Evolutionary conservation across 2,888 invertebrate genomes (phyloP), one percentile per base, ranked within the genome.

Genomic region (Iphiclides podalirius): DNA sequence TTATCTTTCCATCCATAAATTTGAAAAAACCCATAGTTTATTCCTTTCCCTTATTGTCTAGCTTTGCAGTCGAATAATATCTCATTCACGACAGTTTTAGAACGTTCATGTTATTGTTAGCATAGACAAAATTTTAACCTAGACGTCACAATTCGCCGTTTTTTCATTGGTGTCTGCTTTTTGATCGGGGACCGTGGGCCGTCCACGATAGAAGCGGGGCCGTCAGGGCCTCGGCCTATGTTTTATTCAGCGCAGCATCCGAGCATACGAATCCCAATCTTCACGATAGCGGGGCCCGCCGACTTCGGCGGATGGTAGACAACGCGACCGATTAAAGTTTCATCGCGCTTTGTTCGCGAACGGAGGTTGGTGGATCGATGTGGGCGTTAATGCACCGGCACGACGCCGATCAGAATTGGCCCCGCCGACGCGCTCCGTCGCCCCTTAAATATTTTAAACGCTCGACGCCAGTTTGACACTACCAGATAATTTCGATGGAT

Each of bases 301-400:
- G 75, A 75, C 75, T 79, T 78, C 75, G 65, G 64, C 70, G 11
- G 70, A 72, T 67, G 69, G 72, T 71, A 78, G 79, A 79, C 78
- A 72, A 74, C 73, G 72, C 73, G 73, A 75, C 76, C 81, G 79
- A 86, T 87, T 86, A 87, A 86, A 87, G 79, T 85, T 87, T 87
- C 84, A 87, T 83, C 72, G 73, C 80, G 78, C 79, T 80, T 81
- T 81, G 84, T 84, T 75, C 75, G 68, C 65, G 60, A 72, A 67
- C 72, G 71, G 70, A 73, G 77, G 79, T 78, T 75, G 67, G 80
- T 75, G 67, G 80, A 83, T 82, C 83, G 78, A 80, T 83, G 68
- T n/a, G 68, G 61, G 69, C 67, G 70, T 73, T 83, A 78, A 78
- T 78, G 70, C 71, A 63, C 61, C 60, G 66, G 72, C 65, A 72